Conservation (phyloP, 2,113 vertebrate species). For the Cyprinodon brontotheroides region DNA sequence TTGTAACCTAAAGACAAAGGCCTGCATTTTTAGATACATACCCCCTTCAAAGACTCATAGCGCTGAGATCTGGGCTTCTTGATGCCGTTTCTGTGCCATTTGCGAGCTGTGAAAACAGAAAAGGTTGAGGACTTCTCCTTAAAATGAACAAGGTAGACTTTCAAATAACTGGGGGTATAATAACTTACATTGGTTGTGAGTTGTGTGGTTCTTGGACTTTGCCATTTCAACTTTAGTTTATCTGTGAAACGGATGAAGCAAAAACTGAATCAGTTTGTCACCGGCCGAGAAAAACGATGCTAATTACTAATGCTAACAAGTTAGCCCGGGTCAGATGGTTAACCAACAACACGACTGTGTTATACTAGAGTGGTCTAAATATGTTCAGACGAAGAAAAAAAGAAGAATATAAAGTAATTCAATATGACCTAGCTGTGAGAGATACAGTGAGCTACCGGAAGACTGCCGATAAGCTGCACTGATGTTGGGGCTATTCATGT, state of each 20-base stretch:
- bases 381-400: background rate
- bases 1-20: too few relatives aligned
- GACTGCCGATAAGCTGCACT: background rate
- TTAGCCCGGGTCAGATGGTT: background rate
- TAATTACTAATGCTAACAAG: background rate
- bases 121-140: background rate
- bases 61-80: slow-evolving; percentile 91
- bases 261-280: fast-evolving
- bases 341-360: background rate
- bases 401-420: background rate
- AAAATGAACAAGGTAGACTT: too few relatives aligned
- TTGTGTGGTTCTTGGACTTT: slow-evolving; percentile 99
- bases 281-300: background rate
- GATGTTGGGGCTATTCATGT: slow-evolving; percentile 1
- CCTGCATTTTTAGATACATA: background rate
- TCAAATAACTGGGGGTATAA: background rate
- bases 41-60: slow-evolving; percentile 93
- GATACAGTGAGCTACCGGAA: background rate
- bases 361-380: background rate
- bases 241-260: slow-evolving; percentile 37
- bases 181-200: slow-evolving; percentile 96
- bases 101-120: slow-evolving; percentile 82
- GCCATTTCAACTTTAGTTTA: slow-evolving; percentile 82
- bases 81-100: slow-evolving; percentile 98
- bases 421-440: background rate